Conservation (phyloP, 2,797 vertebrate genomes). For the Chiroxiphia lanceolata region DNA sequence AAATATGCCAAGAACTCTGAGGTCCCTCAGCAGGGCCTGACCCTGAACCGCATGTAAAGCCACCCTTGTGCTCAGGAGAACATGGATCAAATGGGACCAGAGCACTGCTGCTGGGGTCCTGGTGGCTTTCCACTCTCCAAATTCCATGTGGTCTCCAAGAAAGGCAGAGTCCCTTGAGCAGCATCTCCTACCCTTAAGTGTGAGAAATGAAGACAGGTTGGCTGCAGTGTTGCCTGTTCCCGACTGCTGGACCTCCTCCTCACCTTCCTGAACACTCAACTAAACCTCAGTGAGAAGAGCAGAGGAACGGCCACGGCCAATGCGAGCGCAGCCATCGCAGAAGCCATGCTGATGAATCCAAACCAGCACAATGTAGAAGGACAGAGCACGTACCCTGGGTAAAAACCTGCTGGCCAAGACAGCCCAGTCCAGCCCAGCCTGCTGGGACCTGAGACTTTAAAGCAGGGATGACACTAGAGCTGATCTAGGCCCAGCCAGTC, state of each 20-base stretch:
- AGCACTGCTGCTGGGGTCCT: background rate
- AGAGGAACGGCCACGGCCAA: fast-evolving
- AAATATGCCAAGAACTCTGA: background rate
- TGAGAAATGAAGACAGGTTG: background rate
- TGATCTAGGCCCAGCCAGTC: background rate
- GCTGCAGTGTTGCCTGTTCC: fast-evolving
- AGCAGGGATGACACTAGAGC: background rate
- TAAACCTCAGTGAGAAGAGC: fast-evolving
- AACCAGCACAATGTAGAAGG: background rate
- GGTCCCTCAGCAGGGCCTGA: background rate
- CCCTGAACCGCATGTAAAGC: background rate
- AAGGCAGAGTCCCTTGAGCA: background rate
- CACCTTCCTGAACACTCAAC: fast-evolving
- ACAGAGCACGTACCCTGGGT: background rate
- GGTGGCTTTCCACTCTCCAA: background rate
- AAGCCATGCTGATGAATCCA: background rate
- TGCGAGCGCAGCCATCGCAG: background rate
- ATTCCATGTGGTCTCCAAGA: fast-evolving
- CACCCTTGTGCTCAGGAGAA: background rate
- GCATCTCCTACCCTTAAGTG: background rate
- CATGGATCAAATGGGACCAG: fast-evolving
- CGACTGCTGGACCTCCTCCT: background rate
- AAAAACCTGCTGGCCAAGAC: background rate
- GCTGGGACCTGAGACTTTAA: background rate
- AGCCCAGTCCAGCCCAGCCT: background rate